Percentiles rank a stretch among this genome's conserved stretches.
Evolutionary conservation across 2,888 invertebrate genomes (phyloP).

Genomic region (Phortica magna): DNA sequence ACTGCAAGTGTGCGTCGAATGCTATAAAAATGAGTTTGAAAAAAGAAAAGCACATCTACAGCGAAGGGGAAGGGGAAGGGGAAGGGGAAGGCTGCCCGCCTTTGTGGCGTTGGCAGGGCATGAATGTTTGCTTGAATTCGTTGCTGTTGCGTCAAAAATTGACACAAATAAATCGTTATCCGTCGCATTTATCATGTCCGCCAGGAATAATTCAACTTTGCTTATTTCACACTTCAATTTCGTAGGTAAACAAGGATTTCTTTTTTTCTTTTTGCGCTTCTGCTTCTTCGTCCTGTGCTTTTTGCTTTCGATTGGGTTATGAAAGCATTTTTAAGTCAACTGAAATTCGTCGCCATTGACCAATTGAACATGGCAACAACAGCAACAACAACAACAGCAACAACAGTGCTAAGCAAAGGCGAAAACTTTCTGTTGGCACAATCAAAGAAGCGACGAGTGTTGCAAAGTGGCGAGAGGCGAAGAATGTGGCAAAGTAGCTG

Average conservation of each 20-base stretch:
- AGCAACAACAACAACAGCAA: background rate
- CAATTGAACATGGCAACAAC: constrained; percentile 3
- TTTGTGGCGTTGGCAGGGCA: background rate
- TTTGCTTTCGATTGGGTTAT: background rate
- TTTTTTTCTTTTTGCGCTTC: too few relatives aligned
- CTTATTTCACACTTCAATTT: constrained; percentile 75
- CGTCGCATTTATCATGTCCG: constrained; percentile 71
- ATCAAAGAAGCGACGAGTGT: background rate
- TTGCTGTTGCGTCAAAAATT: constrained; percentile 51
- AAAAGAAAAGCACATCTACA: too few relatives aligned
- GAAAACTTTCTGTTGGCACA: too few relatives aligned
- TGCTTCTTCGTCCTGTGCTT: too few relatives aligned
- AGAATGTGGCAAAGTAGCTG: background rate
- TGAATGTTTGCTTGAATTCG: background rate
- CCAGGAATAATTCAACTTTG: constrained; percentile 74
- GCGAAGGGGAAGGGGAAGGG: too few relatives aligned
- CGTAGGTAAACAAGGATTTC: constrained; percentile 66
- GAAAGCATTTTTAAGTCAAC: background rate
- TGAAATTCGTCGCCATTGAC: background rate
- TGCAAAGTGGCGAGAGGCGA: background rate
- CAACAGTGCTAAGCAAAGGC: background rate
- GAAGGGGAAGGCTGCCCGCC: too few relatives aligned
- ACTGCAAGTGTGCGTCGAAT: too few relatives aligned
- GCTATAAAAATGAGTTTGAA: too few relatives aligned
- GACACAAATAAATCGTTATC: constrained; percentile 63